phyloP scores from a whole-genome alignment of 2,888 invertebrate genomes.

The Scrobipalpa costella region DNA sequence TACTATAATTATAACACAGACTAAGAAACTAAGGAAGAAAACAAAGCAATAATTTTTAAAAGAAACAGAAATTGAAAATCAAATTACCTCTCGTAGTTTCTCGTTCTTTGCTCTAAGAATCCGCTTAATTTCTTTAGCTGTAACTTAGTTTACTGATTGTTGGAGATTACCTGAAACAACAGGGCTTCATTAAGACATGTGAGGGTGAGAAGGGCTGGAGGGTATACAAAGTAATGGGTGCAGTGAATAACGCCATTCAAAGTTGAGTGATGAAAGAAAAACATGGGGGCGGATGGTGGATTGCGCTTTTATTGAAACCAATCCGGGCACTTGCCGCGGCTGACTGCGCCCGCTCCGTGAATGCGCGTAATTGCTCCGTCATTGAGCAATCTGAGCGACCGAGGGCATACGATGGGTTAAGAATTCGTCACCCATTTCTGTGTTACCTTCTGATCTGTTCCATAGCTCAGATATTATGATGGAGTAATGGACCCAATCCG shows the following conservation, averaged over 20 bases:
- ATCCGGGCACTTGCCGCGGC: conserved; percentile 76
- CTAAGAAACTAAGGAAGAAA: neutral
- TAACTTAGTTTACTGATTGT: conserved; percentile 22
- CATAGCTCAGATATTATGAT: neutral
- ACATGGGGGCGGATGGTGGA: conserved; percentile 73
- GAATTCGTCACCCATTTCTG: conserved; percentile 1
- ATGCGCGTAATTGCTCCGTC: conserved; percentile 78
- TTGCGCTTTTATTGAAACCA: conserved; percentile 80
- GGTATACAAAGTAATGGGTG: conserved; percentile 34
- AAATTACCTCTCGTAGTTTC: conserved; percentile 21
- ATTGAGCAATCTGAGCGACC: conserved; percentile 49
- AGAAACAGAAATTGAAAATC: conserved; percentile 17
- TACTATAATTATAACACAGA: neutral
- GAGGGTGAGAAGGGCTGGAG: neutral
- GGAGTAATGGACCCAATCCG: neutral
- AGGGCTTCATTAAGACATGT: conserved; percentile 38
- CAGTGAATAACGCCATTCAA: conserved; percentile 71
- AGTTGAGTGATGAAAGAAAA: conserved; percentile 77
- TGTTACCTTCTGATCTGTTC: too few relatives aligned
- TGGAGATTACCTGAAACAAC: conserved; percentile 58
- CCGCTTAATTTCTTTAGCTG: conserved; percentile 27
- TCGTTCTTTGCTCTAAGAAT: conserved; percentile 19
- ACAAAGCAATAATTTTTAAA: conserved; percentile 12
- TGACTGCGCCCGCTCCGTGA: conserved; percentile 70
- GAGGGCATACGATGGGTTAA: neutral